Percentiles rank a stretch among this genome's conserved stretches.
phyloP scores from a whole-genome alignment of 2,113 vertebrate species.

The Megaptera novaeangliae region DNA sequence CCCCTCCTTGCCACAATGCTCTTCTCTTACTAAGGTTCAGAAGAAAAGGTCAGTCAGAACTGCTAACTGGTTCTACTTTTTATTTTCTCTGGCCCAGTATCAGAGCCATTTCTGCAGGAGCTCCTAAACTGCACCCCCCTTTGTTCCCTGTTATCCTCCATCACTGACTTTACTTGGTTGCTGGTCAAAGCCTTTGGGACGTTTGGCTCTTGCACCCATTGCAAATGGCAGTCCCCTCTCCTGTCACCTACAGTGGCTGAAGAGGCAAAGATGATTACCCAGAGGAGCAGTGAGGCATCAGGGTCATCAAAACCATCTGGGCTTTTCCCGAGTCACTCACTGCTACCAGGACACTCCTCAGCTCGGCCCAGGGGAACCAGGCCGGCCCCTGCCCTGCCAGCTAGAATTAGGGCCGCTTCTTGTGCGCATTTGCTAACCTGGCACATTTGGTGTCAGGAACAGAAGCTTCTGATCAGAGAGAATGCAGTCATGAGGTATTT shows the following conservation, averaged over 20 bases:
- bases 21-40: not conserved
- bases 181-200: slow-evolving; percentile 20
- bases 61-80: not conserved
- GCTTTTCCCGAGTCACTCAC: not conserved
- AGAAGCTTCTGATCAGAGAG: slow-evolving; percentile 61
- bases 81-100: not conserved
- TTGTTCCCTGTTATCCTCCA: slow-evolving; percentile 25
- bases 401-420: not conserved
- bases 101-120: not conserved
- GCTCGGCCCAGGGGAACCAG: not conserved
- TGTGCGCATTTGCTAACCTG: slow-evolving; percentile 33
- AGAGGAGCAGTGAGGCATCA: not conserved
- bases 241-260: not conserved
- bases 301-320: not conserved
- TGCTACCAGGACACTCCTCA: not conserved
- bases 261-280: not conserved
- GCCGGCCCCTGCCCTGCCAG: not conserved
- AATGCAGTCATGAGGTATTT: slow-evolving; percentile 81
- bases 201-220: not conserved
- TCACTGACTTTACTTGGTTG: not conserved
- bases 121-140: slow-evolving; percentile 32
- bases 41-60: not conserved
- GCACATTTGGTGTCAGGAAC: slow-evolving; percentile 38
- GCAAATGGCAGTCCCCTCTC: not conserved
- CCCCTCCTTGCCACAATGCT: not conserved